A percentile compares a stretch with the other conserved stretches of the same genome.
Conservation (phyloP, 2,888 invertebrate species). For the Timandra comae region DNA sequence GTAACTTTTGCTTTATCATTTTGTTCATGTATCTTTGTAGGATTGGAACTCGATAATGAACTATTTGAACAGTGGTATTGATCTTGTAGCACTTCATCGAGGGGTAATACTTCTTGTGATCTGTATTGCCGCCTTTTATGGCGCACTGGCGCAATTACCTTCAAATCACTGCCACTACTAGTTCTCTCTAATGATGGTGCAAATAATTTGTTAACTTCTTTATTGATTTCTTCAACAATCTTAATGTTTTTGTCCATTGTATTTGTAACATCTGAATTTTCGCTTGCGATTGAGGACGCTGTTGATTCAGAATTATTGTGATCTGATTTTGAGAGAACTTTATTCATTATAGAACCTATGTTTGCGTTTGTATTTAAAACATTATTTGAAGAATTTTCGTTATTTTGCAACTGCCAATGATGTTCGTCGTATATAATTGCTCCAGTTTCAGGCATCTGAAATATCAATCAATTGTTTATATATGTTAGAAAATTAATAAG, state of each 20-base stretch:
- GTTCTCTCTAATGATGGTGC: conserved; percentile 60
- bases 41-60: conserved; percentile 35
- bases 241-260: conserved; percentile 42
- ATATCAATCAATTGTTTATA: too few species aligned
- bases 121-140: conserved; percentile 60
- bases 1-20: conserved; percentile 37
- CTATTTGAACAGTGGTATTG: conserved; percentile 24
- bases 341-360: conserved; percentile 61
- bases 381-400: conserved; percentile 15
- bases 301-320: conserved; percentile 43
- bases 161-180: conserved; percentile 60
- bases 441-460: conserved; percentile 53
- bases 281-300: conserved; percentile 49
- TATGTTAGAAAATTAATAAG: too few species aligned
- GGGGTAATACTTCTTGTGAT: conserved; percentile 63
- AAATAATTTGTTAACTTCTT: conserved; percentile 63
- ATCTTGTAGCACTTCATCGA: conserved; percentile 32
- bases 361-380: conserved; percentile 26
- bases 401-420: conserved; percentile 42
- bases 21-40: conserved; percentile 30
- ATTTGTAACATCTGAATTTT: conserved; percentile 54
- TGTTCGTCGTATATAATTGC: conserved; percentile 47
- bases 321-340: conserved; percentile 41
- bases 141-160: conserved; percentile 53
- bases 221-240: conserved; percentile 50